Conservation (phyloP, 2,797 vertebrate genomes). For the Hippocampus kuda region DNA sequence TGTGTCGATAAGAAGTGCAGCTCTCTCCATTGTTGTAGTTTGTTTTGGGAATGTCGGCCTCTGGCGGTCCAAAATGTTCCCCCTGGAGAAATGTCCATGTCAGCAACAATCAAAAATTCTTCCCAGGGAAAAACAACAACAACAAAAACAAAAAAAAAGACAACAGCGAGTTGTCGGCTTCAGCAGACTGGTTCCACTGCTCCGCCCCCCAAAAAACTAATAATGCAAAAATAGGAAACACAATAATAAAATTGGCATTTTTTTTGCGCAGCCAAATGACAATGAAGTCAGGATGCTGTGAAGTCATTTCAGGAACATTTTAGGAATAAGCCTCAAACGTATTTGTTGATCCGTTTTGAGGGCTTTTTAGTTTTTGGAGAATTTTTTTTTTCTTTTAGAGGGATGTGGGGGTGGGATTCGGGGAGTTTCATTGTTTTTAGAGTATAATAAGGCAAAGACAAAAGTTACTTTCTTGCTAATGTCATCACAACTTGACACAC, state of each 20-base stretch:
- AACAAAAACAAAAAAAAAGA: neutral
- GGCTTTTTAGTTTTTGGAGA: neutral
- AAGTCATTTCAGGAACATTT: neutral
- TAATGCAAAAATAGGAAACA: neutral
- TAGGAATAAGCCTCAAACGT: neutral
- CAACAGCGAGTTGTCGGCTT: neutral
- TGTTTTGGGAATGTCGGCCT: neutral
- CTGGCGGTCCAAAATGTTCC: conserved; percentile 4
- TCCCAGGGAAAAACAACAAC: neutral
- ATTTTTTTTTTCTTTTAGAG: neutral
- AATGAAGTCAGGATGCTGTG: neutral
- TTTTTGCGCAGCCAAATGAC: neutral
- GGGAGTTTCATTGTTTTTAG: neutral
- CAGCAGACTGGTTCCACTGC: neutral
- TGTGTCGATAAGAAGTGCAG: conserved; percentile 12
- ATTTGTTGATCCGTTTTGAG: neutral
- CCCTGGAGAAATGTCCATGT: neutral
- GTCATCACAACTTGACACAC: conserved; percentile 56
- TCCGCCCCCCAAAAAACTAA: neutral
- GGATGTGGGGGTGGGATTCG: neutral
- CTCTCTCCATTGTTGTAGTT: neutral
- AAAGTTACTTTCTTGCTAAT: conserved; percentile 60
- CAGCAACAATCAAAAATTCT: neutral
- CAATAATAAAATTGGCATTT: neutral
- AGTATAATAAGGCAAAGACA: conserved; percentile 69